A percentile compares a stretch with the other conserved stretches of the same genome.
Evolutionary conservation across 2,113 vertebrate species (phyloP).

Genomic region (Xenus cinereus): DNA sequence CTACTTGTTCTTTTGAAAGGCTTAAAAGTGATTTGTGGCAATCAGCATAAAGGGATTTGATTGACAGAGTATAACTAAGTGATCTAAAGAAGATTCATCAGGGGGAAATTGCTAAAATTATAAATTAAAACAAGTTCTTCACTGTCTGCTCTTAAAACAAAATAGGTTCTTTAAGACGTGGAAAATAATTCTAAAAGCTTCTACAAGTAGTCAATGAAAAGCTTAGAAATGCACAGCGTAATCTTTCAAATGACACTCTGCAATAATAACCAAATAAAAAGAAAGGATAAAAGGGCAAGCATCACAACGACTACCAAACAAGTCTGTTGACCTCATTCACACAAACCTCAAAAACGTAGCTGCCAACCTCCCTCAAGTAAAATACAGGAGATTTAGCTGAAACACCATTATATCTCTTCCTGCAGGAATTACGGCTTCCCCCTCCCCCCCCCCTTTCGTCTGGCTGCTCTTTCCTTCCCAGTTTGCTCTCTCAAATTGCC

Average conservation of each 20-base stretch:
- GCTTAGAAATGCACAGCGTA: not conserved
- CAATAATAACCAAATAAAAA: not conserved
- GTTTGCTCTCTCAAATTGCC: not conserved
- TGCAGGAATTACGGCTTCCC: not conserved
- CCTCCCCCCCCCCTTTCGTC: not conserved
- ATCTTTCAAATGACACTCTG: not conserved
- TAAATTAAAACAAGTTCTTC: not conserved
- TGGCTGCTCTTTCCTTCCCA: not conserved
- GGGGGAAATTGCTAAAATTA: not conserved
- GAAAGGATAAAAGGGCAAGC: not conserved
- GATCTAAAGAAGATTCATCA: not conserved
- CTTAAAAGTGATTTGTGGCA: slow-evolving; percentile 1
- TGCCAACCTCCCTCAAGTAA: not conserved
- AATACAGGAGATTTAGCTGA: not conserved
- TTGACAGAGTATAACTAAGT: not conserved
- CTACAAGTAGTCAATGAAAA: not conserved
- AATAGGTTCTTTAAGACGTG: not conserved
- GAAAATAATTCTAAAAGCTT: not conserved
- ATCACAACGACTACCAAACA: not conserved
- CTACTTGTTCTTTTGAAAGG: slow-evolving; percentile 16
- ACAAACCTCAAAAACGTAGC: not conserved
- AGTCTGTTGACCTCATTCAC: not conserved
- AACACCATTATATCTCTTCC: not conserved
- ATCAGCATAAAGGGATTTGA: not conserved
- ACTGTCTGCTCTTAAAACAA: not conserved